Evolutionary conservation across 2,113 vertebrate species (phyloP).

Genomic region (Cavia porcellus): DNA sequence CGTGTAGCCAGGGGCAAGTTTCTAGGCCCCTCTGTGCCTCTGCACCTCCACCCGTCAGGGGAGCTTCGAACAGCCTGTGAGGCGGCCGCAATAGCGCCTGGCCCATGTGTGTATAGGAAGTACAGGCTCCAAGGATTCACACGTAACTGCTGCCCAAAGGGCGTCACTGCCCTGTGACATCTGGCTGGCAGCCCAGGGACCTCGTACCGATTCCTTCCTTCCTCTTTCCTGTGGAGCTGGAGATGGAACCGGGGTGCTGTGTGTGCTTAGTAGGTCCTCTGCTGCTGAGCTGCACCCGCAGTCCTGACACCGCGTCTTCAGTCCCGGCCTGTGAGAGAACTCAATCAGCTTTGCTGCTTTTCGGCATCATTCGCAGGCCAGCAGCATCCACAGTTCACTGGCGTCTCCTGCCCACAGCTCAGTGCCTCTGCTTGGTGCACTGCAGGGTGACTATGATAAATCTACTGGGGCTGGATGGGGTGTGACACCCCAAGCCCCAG

Average conservation of each 20-base stretch:
- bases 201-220: not conserved
- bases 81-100: rapidly evolving
- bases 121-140: too few species aligned
- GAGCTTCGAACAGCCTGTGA: rapidly evolving
- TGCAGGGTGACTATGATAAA: too few species aligned
- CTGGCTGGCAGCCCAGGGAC: not conserved
- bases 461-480: not conserved
- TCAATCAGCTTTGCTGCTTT: not conserved
- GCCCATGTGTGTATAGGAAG: rapidly evolving
- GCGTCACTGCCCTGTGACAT: not conserved
- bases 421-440: not conserved
- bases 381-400: not conserved
- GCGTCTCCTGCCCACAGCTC: not conserved
- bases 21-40: conserved; percentile 14
- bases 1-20: not conserved
- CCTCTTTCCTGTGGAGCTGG: not conserved
- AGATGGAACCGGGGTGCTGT: not conserved
- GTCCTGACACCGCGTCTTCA: not conserved
- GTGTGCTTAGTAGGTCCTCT: not conserved
- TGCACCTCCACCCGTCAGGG: not conserved
- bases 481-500: too few species aligned
- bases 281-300: not conserved
- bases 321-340: not conserved
- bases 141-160: rapidly evolving
- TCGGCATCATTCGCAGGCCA: not conserved